Evolutionary conservation across 2,888 invertebrate genomes (phyloP), one percentile per base, ranked within the genome.

Genomic region (Scaptodrosophila latifasciaeformis): DNA sequence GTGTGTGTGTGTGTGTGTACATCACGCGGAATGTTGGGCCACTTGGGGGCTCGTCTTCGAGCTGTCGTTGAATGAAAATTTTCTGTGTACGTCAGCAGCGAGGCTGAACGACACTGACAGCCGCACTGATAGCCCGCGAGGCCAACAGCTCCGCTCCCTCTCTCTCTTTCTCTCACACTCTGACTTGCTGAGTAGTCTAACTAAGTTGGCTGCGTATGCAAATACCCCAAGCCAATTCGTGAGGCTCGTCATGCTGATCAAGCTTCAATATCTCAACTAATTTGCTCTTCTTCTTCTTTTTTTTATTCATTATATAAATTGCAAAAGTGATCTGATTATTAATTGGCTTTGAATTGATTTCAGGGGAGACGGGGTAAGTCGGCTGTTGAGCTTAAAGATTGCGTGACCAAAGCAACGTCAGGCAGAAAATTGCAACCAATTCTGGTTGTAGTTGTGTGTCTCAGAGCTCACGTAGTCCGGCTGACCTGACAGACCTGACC

Each of bases 301-400:
- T 55, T 39, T 47, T 49, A 31, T 61, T 58, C 44, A 59, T 62
- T 66, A 57, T 66, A 70, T 70, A 63, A 72, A 78, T 71, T 75
- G 78, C 71, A 75, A 78, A 69, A 78, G 60, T 70, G 66, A 78
- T 71, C 67, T 70, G 70, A 63, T 70, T 69, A 67, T 76, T 69
- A 77, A 78, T 78, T 75, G 75, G 56, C 62, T 70, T 59, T 62
- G 54, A 71, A 65, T 78, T 75, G 68, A 70, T 64, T 62, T 70
- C 9, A 4, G 35, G 4, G 19, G 34, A 0, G 0, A 5, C 10
- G 31, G 29, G 29, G 40, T 17, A 7, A 6, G 7, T 12, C 29
- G 7, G 24, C 27, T 35, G 9, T 17, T 9, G 12, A 12, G 24
- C 27, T 13, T 6, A 27, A 42, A 37, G 62, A 31, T 59, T 65